Evolutionary conservation across 2,888 invertebrate species (phyloP).

Genomic region (Acronicta alni): DNA sequence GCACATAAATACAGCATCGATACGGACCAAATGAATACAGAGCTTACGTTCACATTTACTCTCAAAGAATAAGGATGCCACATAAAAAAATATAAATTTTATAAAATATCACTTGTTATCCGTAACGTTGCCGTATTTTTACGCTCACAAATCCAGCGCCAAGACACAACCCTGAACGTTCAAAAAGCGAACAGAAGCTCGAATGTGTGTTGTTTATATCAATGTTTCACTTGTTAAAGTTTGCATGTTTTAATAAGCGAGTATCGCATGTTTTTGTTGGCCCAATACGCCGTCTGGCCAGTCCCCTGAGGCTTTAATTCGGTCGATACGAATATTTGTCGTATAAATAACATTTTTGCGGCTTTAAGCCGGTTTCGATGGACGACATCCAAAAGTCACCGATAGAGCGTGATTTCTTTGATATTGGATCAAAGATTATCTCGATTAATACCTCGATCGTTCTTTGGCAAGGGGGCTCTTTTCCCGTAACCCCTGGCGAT

Average conservation of each 20-base stretch:
- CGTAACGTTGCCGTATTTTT: slow-evolving; percentile 49
- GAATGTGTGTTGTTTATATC: slow-evolving; percentile 29
- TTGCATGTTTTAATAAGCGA: slow-evolving; percentile 53
- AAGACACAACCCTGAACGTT: slow-evolving; percentile 12
- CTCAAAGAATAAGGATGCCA: slow-evolving; percentile 9
- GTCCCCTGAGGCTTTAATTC: slow-evolving; percentile 57
- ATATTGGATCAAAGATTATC: slow-evolving; percentile 60
- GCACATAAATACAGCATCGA: slow-evolving; percentile 48
- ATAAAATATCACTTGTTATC: slow-evolving; percentile 33
- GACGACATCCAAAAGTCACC: slow-evolving; percentile 52
- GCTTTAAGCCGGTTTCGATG: slow-evolving; percentile 54
- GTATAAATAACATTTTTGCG: slow-evolving; percentile 45
- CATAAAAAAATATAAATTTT: slow-evolving; percentile 14
- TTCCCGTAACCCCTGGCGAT: slow-evolving; percentile 83
- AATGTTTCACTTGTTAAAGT: slow-evolving; percentile 44
- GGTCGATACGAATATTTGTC: slow-evolving; percentile 52
- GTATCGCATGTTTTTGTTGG: slow-evolving; percentile 53
- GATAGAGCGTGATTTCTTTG: slow-evolving; percentile 47
- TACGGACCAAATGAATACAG: slow-evolving; percentile 41
- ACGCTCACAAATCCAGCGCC: slow-evolving; percentile 35
- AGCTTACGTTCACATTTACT: slow-evolving; percentile 8
- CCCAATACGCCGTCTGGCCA: slow-evolving; percentile 44
- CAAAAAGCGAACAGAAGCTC: slow-evolving; percentile 32
- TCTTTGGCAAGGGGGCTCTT: slow-evolving; percentile 56
- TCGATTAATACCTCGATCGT: slow-evolving; percentile 61